Evolutionary conservation across 2,888 invertebrate species (phyloP).

Genomic region (Sesia apiformis): DNA sequence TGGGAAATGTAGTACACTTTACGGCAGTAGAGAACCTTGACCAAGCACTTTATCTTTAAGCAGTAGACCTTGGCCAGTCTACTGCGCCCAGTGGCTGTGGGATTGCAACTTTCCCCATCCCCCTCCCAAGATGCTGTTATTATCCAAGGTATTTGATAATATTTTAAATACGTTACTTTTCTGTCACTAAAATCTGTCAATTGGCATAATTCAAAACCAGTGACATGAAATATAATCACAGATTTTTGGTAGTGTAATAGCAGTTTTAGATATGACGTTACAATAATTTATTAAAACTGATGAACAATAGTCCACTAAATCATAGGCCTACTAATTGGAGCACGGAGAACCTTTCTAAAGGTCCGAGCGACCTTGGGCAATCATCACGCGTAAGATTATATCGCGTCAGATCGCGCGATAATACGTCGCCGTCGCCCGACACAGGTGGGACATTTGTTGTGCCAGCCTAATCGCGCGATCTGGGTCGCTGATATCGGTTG

Average conservation of each 20-base stretch:
- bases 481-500: neutral
- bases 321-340: conserved; percentile 4
- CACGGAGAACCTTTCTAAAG: conserved; percentile 34
- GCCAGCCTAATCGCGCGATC: neutral
- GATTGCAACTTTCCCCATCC: neutral
- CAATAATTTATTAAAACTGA: no score
- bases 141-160: no score
- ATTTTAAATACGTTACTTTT: neutral
- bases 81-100: no score
- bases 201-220: no score
- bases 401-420: neutral
- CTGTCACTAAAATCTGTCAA: no score
- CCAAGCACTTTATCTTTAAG: no score
- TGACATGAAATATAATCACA: no score
- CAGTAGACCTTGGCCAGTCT: no score
- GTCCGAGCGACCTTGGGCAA: conserved; percentile 35
- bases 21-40: no score
- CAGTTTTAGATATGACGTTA: no score
- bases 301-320: neutral
- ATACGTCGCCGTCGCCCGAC: neutral
- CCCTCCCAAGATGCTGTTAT: conserved; percentile 9
- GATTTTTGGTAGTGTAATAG: no score
- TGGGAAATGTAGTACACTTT: no score
- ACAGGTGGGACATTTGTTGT: neutral
- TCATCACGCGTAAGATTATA: conserved; percentile 17